Percentiles rank a stretch among this genome's conserved stretches.
Conservation (phyloP, 2,113 vertebrate genomes). For the Brachyistius frenatus region DNA sequence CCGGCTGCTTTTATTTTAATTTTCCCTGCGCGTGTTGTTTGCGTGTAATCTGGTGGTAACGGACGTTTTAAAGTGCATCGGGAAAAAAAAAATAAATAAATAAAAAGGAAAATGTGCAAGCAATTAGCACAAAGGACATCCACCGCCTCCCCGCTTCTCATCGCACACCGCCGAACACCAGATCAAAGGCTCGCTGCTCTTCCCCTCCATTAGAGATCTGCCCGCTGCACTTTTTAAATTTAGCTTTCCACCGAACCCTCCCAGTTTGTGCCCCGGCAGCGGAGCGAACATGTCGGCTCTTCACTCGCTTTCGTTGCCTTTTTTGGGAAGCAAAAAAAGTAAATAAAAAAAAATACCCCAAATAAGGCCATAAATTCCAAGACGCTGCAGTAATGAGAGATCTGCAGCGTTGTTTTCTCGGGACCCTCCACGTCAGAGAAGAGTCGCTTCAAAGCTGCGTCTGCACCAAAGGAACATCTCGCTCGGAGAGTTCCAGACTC, state of each 20-base stretch:
- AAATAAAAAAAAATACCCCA: constrained; percentile 42
- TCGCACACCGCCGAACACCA: constrained; percentile 58
- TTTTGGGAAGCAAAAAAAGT: constrained; percentile 67
- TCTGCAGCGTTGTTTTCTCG: constrained; percentile 63
- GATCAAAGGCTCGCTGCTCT: constrained; percentile 68
- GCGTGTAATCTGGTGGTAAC: constrained; percentile 36
- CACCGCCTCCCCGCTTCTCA: constrained; percentile 43
- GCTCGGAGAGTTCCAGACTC: no score
- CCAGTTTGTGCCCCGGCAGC: constrained; percentile 52
- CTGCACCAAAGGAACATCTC: background rate
- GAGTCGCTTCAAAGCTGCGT: constrained; percentile 1
- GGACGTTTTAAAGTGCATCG: constrained; percentile 34
- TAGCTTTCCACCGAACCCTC: constrained; percentile 62
- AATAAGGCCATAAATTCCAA: constrained; percentile 77
- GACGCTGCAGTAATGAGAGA: constrained; percentile 70
- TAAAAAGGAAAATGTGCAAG: constrained; percentile 69
- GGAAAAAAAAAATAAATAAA: constrained; percentile 33
- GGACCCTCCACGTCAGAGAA: constrained; percentile 53
- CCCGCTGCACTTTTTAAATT: constrained; percentile 60
- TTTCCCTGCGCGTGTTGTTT: constrained; percentile 19
- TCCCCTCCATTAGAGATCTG: constrained; percentile 68
- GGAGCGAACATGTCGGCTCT: constrained; percentile 25
- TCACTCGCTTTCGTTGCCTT: constrained; percentile 66
- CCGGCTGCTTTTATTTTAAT: constrained; percentile 27
- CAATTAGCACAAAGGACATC: constrained; percentile 69